These are phyloP conservation scores for Drosophila mayri DNA, from an alignment of 1,140 invertebrate species.

Conservation along the genomic window DNA sequence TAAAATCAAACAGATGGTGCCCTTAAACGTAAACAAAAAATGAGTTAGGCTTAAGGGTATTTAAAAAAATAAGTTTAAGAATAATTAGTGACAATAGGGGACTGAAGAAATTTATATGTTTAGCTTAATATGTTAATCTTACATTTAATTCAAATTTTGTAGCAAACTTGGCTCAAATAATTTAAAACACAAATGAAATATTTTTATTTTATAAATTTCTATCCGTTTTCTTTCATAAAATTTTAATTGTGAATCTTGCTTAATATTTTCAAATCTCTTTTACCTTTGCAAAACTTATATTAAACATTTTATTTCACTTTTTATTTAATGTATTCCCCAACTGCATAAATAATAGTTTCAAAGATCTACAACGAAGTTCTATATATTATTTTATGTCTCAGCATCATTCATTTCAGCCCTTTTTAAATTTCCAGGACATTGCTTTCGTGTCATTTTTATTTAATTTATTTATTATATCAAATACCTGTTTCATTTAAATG, in stretches of 20 bases:
- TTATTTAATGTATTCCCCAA: neutral
- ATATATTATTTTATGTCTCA: neutral
- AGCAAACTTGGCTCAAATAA: too few relatives aligned
- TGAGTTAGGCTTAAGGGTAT: neutral
- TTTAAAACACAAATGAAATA: neutral
- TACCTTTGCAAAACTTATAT: neutral
- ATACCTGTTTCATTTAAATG: conserved; percentile 14
- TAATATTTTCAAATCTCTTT: neutral
- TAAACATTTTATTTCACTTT: neutral
- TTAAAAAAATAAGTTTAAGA: too few relatives aligned
- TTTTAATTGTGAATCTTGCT: too few relatives aligned
- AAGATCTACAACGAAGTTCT: neutral
- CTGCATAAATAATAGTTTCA: neutral
- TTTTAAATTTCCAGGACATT: neutral
- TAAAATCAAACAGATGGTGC: conserved; percentile 16
- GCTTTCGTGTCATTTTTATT: neutral
- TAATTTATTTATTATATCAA: conserved; percentile 11
- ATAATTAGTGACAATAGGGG: neutral
- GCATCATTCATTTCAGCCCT: neutral
- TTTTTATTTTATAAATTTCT: neutral
- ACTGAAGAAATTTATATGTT: too few relatives aligned
- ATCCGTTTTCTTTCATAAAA: neutral
- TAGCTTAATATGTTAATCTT: too few relatives aligned
- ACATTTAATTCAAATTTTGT: too few relatives aligned
- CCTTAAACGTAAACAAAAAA: conserved; percentile 8